Base-by-base conservation (phyloP, 2,888 invertebrate species). In the Arge pagana region DNA sequence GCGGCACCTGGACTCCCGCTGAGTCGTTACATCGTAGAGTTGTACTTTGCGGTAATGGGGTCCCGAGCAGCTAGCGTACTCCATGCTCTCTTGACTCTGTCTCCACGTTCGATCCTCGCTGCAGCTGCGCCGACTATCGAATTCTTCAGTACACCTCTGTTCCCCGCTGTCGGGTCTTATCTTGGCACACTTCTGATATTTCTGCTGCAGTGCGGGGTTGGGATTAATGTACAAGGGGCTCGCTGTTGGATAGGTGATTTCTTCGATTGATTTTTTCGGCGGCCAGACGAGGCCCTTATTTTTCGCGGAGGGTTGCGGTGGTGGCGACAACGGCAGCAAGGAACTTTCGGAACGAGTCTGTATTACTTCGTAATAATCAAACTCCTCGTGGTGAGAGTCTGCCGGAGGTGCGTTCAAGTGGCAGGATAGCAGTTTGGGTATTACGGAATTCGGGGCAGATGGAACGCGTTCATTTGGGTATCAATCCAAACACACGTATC, bases 221-320 rank as follows among this genome's bases (percentile, higher is more conserved):
- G 76, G 76, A 50, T 75, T 71, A 33, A 74, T 72, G 60, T 74
- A 77, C 16, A 76, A 59, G 2, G 75, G 74, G 65, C 75, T 72
- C 3, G 77, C 74, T 11, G 77, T 76, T 5, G 74, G 72, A 60
- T 72, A 75, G 2, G 72, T 71, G 33, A 71, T 63, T 35, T 76
- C 72, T 57, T 75, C 76, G 56, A 74, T 65, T 2, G 67, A 59
- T 49, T 72, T 75, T 3, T 57, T 49, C 1, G 76, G 76, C 10
- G 76, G 76, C 76, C 76, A 76, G 30, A 62, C 52, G 37, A 68
- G 61, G 24, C 63, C 63, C 52, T 68, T 70, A 26, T 65, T 59
- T 54, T 63, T 71, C 8, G 52, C 54, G 13, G 70, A 67, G 23
- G 35, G 42, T 43, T 31, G 45, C 23, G 33, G 43, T 36, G 36